Evolutionary conservation across 2,888 invertebrate genomes (phyloP), one percentile per base, ranked within the genome.

Genomic region (Lochmaea capreae): DNA sequence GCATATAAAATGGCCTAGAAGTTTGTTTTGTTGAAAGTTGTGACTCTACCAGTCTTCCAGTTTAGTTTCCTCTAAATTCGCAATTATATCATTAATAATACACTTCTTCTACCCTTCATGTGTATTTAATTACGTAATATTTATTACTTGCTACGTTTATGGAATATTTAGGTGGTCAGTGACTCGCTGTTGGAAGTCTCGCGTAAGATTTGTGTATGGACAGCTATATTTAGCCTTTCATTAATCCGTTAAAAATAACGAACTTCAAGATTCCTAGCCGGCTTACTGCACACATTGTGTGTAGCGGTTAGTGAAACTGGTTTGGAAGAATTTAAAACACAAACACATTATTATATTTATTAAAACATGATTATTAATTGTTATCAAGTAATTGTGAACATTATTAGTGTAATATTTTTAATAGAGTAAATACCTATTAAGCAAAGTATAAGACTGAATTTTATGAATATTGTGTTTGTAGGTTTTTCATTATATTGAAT

Each of bases 201-300:
- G 42, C 43, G 18, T 43, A 54, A 43, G 42, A 43, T 16, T 33
- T 61, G 46, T 67, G 59, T 59, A 8, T 67, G 59, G 67, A 42
- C 59, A 46, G 59, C 59, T 67, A 59, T 57, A 57, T 46, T 39
- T 59, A 59, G 46, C n/a, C 16, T 43, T 22, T 66, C 11, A 16
- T 22, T 67, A 46, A 59, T 58, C 67, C 67, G 67, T 67, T 67
- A 67, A 67, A 67, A 67, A 67, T 67, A 67, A 67, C 67, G 67
- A 67, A 65, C 58, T 59, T 22, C 59, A 59, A 67, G 59, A 59
- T 67, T 67, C 67, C 59, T 59, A n/a, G 26, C 46, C 59, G 65
- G 39, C 9, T 16, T 10, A 18, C 46, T 22, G 58, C 67, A 39
- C 43, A 59, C 14, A 42, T 67, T 42, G 57, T 67, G 26, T 26